These are phyloP conservation scores for Microplitis manilae DNA, from an alignment of 2,888 invertebrate species.

Conservation along the genomic window DNA sequence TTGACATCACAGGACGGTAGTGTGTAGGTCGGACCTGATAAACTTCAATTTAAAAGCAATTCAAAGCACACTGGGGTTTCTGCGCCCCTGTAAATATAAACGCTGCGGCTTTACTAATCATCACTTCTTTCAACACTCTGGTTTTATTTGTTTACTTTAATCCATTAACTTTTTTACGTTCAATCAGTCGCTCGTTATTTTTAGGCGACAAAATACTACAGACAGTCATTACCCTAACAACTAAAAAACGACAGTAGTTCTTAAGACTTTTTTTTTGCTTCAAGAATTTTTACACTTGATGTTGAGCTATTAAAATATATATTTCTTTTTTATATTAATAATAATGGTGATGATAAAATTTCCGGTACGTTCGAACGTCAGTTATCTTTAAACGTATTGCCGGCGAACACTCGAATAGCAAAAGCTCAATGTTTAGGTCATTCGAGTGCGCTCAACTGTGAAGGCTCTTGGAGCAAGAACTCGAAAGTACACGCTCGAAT, in stretches of 20 bases:
- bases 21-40: conserved; percentile 50
- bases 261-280: too few relatives aligned
- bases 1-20: conserved; percentile 21
- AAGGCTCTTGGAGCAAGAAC: conserved; percentile 35
- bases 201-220: too few relatives aligned
- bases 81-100: conserved; percentile 10
- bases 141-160: neutral
- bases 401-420: neutral
- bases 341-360: neutral
- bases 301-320: too few relatives aligned
- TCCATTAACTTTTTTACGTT: neutral
- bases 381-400: conserved; percentile 3
- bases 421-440: conserved; percentile 37
- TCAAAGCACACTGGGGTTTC: conserved; percentile 30
- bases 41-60: conserved; percentile 57
- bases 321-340: neutral
- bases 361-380: conserved; percentile 24
- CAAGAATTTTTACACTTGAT: too few relatives aligned
- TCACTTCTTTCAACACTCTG: conserved; percentile 30
- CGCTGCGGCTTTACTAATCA: neutral
- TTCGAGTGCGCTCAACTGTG: conserved; percentile 32
- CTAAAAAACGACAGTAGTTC: too few relatives aligned
- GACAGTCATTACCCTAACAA: too few relatives aligned
- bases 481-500: conserved; percentile 28
- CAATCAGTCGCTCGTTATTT: neutral